Base-by-base conservation (phyloP, 2,888 invertebrate genomes). In the Phortica magna region DNA sequence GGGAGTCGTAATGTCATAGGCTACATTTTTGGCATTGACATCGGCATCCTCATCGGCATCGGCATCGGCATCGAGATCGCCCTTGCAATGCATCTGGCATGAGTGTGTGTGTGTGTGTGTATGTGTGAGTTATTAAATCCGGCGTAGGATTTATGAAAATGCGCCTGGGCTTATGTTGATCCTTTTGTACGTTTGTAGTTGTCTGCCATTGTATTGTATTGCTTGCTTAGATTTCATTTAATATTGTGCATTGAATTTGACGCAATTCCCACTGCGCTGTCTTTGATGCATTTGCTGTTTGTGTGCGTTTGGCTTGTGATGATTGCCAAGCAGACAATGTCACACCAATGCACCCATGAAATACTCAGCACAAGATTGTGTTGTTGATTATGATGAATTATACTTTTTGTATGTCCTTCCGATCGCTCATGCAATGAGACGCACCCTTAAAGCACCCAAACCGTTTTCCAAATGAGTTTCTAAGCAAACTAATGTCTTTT, bases 21-120 rank as follows among this genome's bases (percentile, higher is more conserved):
- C 48, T 12, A 48, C 9, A 48, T 14, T 12, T 48, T 48, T 48
- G 14, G 48, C 9, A 48, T 48, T 48, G 14, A 12, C 59, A 59
- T 59, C 7, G 59, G n/a, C 19, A 17, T n/a, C 59, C 12, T 2
- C 14, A 59, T 59, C 59, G 59, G 4, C 57, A n/a, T n/a, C 43
- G 10, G 6, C 57, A 57, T 57, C 4, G 57, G 14, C 19, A 17
- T 2, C 59, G 59, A 59, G 59, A 59, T 59, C 59, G 59, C 17
- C 59, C 59, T 59, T n/a, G 48, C 48, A 48, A 48, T 59, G 59
- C 59, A n/a, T n/a, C 59, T 17, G 14, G 59, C 59, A 6, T 14
- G 48, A 12, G 48, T 48, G 76, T 65, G 7, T 65, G 65, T 65
- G 65, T 65, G 14, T 65, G 65, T 65, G 65, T 65, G 65, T 65